Evolutionary conservation across 1,140 invertebrate genomes (phyloP).

Genomic region (Saxidomus purpurata): DNA sequence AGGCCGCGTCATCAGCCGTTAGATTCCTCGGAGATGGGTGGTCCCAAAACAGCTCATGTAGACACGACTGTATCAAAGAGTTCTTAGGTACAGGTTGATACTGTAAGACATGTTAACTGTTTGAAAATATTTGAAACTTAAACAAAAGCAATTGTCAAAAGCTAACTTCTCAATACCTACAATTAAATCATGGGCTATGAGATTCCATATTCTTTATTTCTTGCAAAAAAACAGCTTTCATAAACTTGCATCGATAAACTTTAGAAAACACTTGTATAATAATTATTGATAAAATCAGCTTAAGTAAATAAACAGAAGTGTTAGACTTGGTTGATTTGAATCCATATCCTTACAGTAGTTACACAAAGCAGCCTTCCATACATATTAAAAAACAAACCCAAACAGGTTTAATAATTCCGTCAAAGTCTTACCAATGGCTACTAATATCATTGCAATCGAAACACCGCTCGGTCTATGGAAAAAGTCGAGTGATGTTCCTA

Average conservation of each 20-base stretch:
- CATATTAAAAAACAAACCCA: too few species aligned
- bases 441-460: too few species aligned
- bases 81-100: slow-evolving; percentile 23
- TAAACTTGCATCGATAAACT: background rate
- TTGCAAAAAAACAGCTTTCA: too few species aligned
- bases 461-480: too few species aligned
- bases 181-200: background rate
- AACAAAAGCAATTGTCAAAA: too few species aligned
- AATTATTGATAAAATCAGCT: background rate
- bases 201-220: background rate
- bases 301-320: too few species aligned
- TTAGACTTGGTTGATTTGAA: too few species aligned
- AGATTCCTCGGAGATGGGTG: background rate
- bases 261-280: background rate
- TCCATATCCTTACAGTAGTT: too few species aligned
- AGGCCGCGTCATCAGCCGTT: background rate
- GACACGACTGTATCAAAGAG: slow-evolving; percentile 10
- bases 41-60: slow-evolving; percentile 40
- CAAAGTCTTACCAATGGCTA: too few species aligned
- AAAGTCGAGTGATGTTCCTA: too few species aligned
- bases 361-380: too few species aligned
- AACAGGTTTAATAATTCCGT: too few species aligned
- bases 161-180: background rate
- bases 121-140: background rate
- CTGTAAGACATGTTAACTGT: background rate